Conservation (phyloP, 2,888 invertebrate species). For the Hirudinaria manillensis region DNA sequence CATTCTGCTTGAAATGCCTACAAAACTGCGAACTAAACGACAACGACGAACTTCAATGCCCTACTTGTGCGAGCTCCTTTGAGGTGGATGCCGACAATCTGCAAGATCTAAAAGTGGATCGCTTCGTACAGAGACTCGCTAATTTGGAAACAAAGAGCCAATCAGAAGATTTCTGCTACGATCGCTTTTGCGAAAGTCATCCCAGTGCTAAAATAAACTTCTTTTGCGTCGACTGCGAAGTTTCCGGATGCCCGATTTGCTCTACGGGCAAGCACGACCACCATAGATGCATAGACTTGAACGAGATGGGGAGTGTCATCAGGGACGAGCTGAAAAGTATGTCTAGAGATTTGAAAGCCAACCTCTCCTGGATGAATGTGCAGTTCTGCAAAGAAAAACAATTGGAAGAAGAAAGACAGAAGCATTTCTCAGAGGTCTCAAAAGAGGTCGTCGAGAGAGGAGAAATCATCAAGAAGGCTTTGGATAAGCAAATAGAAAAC, state of each 20-base stretch:
- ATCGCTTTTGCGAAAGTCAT: slow-evolving; percentile 1
- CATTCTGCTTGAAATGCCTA: slow-evolving; percentile 15
- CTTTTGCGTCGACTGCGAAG: slow-evolving; percentile 27
- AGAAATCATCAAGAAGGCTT: slow-evolving; percentile 16
- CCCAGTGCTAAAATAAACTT: slow-evolving; percentile 21
- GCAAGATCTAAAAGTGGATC: neutral
- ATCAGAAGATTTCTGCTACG: slow-evolving; percentile 5
- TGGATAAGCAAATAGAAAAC: slow-evolving; percentile 8
- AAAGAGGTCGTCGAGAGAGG: slow-evolving; percentile 24
- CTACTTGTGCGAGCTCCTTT: neutral
- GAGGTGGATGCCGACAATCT: neutral
- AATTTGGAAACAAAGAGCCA: neutral
- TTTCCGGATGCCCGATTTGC: slow-evolving; percentile 24
- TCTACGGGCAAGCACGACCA: slow-evolving; percentile 21
- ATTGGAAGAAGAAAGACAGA: neutral
- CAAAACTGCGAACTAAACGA: slow-evolving; percentile 1
- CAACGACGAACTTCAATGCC: slow-evolving; percentile 2
- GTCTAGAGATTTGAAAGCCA: slow-evolving; percentile 1
- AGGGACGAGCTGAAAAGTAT: slow-evolving; percentile 20
- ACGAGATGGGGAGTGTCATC: slow-evolving; percentile 25
- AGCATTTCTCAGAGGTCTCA: neutral
- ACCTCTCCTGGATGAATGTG: neutral
- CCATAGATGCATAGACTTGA: slow-evolving; percentile 15
- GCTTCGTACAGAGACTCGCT: neutral
- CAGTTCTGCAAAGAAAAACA: slow-evolving; percentile 7